Conservation (phyloP, 2,797 vertebrate species). For the Parauchenoglanis punctatus region DNA sequence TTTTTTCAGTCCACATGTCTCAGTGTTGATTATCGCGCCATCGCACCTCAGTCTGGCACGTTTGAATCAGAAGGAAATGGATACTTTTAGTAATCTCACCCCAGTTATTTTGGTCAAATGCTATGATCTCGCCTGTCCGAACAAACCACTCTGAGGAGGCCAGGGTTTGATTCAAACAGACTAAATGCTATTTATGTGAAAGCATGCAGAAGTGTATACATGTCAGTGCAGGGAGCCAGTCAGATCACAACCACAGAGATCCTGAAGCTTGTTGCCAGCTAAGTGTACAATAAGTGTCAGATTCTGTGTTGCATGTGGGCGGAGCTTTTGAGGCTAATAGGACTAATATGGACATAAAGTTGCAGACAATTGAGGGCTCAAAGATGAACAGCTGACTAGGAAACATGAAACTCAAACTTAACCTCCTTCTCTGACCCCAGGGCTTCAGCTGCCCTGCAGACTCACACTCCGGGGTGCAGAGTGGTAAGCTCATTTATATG, state of each 20-base stretch:
- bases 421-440: constrained; percentile 8
- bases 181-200: neutral
- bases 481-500: neutral
- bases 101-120: neutral
- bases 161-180: neutral
- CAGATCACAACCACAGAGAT: neutral
- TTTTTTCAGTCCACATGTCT: neutral
- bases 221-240: neutral
- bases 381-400: constrained; percentile 4
- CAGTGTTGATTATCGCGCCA: neutral
- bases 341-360: neutral
- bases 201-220: neutral
- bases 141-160: neutral
- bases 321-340: neutral
- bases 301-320: neutral
- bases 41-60: neutral
- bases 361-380: constrained; percentile 8
- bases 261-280: neutral
- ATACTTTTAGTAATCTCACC: neutral
- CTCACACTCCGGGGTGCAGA: neutral
- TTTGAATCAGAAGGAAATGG: neutral
- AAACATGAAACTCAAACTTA: constrained; percentile 31
- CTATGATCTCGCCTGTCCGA: neutral
- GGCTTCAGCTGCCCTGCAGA: constrained; percentile 25
- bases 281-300: neutral